Evolutionary conservation across 2,113 vertebrate species (phyloP).

Genomic region (Alethe diademata): DNA sequence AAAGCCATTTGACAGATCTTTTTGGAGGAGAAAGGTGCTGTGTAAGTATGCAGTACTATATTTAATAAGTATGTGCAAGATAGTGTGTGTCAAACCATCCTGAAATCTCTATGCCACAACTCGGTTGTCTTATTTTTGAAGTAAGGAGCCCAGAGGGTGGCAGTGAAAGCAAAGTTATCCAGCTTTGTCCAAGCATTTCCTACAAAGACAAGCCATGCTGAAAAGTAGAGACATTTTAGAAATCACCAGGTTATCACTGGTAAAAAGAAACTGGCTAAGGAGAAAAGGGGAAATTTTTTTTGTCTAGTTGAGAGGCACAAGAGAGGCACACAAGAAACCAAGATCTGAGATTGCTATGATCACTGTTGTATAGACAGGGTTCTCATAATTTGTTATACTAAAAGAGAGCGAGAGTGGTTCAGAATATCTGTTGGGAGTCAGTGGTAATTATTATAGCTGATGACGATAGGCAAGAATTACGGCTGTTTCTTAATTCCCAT

Average conservation of each 20-base stretch:
- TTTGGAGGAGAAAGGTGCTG: background rate
- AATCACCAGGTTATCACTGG: background rate
- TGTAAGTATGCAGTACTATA: background rate
- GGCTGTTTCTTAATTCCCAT: background rate
- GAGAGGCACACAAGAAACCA: background rate
- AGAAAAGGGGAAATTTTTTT: background rate
- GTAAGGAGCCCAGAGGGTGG: constrained; percentile 50
- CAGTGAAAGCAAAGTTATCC: constrained; percentile 49
- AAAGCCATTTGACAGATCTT: background rate
- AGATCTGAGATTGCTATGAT: background rate
- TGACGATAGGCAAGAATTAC: background rate
- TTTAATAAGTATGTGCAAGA: background rate
- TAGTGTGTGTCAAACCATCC: background rate
- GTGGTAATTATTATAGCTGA: background rate
- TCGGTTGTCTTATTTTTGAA: background rate
- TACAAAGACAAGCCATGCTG: background rate
- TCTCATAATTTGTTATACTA: background rate
- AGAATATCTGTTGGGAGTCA: background rate
- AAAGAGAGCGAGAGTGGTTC: background rate
- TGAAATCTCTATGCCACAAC: background rate
- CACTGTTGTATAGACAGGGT: background rate
- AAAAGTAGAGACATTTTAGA: background rate
- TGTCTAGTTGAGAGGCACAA: background rate
- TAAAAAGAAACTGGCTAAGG: background rate
- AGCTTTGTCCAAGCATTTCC: background rate